Percentiles rank a stretch among this genome's conserved stretches.
Evolutionary conservation across 2,797 vertebrate species (phyloP).

Genomic region (Mus minutoides): DNA sequence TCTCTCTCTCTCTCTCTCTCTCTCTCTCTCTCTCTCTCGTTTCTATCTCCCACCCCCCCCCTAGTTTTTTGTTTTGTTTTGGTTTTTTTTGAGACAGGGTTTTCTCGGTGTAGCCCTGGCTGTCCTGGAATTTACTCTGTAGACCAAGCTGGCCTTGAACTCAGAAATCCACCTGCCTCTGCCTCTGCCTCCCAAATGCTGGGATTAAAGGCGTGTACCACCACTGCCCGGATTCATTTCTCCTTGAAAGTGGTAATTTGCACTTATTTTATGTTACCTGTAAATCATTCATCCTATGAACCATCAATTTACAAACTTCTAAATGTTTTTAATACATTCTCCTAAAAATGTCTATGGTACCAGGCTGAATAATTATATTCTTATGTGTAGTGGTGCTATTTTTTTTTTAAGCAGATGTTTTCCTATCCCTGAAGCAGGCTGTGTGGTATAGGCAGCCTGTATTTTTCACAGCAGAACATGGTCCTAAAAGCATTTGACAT

Average conservation of each 20-base stretch:
- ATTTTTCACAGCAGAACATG: constrained; percentile 19
- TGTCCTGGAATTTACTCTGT: too few relatives aligned
- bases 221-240: neutral
- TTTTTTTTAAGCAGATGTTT: constrained; percentile 95
- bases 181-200: too few relatives aligned
- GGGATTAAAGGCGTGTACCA: too few relatives aligned
- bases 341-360: constrained; percentile 92
- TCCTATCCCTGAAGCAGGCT: constrained; percentile 91
- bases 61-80: too few relatives aligned
- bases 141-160: too few relatives aligned
- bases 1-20: too few relatives aligned
- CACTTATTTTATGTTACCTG: constrained; percentile 49
- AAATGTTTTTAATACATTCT: constrained; percentile 92
- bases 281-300: constrained; percentile 89
- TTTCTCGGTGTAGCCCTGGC: too few relatives aligned
- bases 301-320: constrained; percentile 92
- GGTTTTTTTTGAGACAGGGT: too few relatives aligned
- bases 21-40: too few relatives aligned
- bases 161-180: too few relatives aligned
- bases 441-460: neutral
- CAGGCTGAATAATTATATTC: constrained; percentile 92
- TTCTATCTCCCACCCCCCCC: too few relatives aligned
- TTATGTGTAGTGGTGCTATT: constrained; percentile 93
- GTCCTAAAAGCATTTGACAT: constrained; percentile 29
- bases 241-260: constrained; percentile 75